phyloP scores from a whole-genome alignment of 2,113 vertebrate species.

The Callocephalon fimbriatum region DNA sequence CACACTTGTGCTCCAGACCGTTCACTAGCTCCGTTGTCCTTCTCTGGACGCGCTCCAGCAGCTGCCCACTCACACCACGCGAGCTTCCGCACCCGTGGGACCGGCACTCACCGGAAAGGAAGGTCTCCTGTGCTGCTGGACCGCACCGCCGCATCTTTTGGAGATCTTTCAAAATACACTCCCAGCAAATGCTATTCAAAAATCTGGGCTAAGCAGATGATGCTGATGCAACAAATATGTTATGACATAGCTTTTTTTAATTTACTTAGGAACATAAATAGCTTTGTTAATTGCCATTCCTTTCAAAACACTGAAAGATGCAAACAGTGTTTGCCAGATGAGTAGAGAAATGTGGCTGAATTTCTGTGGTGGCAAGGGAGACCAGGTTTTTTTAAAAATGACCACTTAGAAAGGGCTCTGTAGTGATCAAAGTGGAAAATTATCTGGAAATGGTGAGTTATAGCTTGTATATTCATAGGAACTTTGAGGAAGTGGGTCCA shows the following conservation, averaged over 20 bases:
- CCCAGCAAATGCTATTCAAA: constrained; percentile 3
- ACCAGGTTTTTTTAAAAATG: not conserved
- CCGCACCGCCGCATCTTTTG: not conserved
- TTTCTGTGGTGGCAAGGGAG: not conserved
- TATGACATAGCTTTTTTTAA: not conserved
- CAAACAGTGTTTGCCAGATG: not conserved
- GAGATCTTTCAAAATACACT: constrained; percentile 54
- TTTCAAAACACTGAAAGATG: not conserved
- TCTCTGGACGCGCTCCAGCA: no score
- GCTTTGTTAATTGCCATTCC: constrained; percentile 13
- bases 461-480: no score
- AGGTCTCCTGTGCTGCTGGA: not conserved
- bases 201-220: constrained; percentile 9
- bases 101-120: not conserved
- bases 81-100: no score
- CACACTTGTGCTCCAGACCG: no score
- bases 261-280: constrained; percentile 17
- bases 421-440: not conserved
- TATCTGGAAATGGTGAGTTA: not conserved
- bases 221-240: constrained; percentile 22
- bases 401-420: not conserved
- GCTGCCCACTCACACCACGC: no score
- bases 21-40: no score
- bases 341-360: not conserved
- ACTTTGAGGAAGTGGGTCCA: no score